Evolutionary conservation across 2,888 invertebrate genomes (phyloP), one percentile per base, ranked within the genome.

Genomic region (Isoperla grammatica): DNA sequence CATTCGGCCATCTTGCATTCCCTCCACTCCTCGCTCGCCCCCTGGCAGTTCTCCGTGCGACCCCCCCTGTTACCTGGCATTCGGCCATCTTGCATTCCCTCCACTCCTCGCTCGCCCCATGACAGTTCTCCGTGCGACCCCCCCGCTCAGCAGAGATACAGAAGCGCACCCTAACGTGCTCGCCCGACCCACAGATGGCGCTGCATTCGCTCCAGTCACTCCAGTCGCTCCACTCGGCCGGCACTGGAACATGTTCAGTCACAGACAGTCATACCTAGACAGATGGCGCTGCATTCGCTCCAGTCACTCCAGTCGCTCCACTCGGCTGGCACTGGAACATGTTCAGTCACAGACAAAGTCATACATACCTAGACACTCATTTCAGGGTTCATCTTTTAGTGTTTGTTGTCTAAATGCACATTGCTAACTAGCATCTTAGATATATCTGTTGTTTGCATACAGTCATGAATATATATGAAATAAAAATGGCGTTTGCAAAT

Each of bases 151-250:
- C 76, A 1, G 72, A 68, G 60, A 71, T 73, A 60, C 80, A 80
- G 12, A 66, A 53, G 11, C 79, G 68, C 1, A 69, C 50, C 2
- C 78, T 68, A 1, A 62, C 64, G 63, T 78, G 78, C 49, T 72
- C 68, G 0, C 80, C 80, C 5, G 69, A 65, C 0, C 79, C 80
- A 59, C 80, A 80, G 0, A 76, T 75, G 1, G 68, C 75, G 67
- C 77, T 78, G 69, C 80, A 80, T 11, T 70, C 71, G 9, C 74
- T 71, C 80, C 80, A 80, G 1, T 69, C 60, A 0, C 75, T 72
- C 78, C 79, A 80, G 0, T 64, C 12, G 15, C 73, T 73, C 80
- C 80, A 80, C 66, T 79, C 78, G 1, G 76, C 78, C 0, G 79
- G 78, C 12, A 79, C 81, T 81, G 67, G 1, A 68, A 29, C 29